Conservation (phyloP, 2,797 vertebrate genomes). For the Poeciliopsis turneri region DNA sequence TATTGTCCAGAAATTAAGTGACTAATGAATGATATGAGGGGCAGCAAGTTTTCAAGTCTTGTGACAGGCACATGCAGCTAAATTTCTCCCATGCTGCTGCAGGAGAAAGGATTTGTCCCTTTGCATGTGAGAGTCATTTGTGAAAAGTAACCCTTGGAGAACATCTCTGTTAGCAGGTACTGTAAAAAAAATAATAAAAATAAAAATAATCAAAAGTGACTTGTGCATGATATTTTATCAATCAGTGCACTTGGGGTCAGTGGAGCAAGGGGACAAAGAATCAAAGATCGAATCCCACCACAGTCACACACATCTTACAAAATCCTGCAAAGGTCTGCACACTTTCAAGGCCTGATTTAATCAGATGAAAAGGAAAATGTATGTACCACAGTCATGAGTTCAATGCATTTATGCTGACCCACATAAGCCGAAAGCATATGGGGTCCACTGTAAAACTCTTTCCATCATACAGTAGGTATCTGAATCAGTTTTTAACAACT, state of each 20-base stretch:
- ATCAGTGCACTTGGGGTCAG: slow-evolving; percentile 21
- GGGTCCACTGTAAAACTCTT: background rate
- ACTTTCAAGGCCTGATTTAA: background rate
- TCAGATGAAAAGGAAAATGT: background rate
- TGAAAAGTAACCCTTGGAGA: background rate
- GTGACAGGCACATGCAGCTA: slow-evolving; percentile 68
- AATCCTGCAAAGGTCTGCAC: slow-evolving; percentile 28
- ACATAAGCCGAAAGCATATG: background rate
- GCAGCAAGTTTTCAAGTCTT: slow-evolving; percentile 56
- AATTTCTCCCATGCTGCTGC: slow-evolving; percentile 8
- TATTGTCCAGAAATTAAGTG: slow-evolving; percentile 30
- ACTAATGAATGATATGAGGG: slow-evolving; percentile 60
- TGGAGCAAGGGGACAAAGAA: slow-evolving; percentile 41
- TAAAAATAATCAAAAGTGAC: background rate
- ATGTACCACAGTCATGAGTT: background rate
- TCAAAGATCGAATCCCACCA: slow-evolving; percentile 37
- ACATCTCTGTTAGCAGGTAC: background rate
- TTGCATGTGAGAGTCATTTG: background rate
- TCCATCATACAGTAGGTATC: background rate
- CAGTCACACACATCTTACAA: slow-evolving; percentile 42
- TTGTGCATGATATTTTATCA: background rate
- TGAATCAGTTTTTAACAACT: background rate
- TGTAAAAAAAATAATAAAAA: background rate
- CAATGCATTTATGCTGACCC: background rate
- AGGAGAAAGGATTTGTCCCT: background rate